These are phyloP conservation scores for Drosophila mulleri DNA, from an alignment of 2,888 invertebrate species.

Conservation along the genomic window DNA sequence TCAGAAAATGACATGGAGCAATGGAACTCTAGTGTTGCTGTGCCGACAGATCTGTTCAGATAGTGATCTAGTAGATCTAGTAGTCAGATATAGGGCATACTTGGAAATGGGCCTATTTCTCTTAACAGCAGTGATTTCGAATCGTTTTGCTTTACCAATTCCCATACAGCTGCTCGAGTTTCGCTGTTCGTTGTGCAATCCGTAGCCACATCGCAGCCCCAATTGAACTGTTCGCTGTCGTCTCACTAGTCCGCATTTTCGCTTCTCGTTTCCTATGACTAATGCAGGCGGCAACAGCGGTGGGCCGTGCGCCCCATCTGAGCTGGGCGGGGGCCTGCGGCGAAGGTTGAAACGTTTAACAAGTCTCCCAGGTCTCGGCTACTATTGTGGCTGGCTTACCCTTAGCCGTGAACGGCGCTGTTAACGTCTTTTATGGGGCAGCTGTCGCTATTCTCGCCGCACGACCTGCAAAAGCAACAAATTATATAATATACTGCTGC, in stretches of 20 bases:
- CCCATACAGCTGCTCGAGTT: constrained; percentile 23
- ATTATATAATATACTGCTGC: constrained; percentile 51
- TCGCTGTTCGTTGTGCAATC: constrained; percentile 45
- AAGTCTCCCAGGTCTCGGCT: constrained; percentile 34
- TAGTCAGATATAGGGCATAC: too few relatives aligned
- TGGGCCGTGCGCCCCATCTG: constrained; percentile 32
- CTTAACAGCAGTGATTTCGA: too few relatives aligned
- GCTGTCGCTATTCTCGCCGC: constrained; percentile 69
- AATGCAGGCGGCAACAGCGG: constrained; percentile 49
- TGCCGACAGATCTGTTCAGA: too few relatives aligned
- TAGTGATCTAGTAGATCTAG: too few relatives aligned
- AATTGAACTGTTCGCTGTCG: constrained; percentile 37
- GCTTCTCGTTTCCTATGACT: constrained; percentile 54
- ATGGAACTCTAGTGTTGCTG: too few relatives aligned
- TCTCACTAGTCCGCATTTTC: constrained; percentile 26
- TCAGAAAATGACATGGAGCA: background rate
- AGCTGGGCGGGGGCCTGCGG: constrained; percentile 9
- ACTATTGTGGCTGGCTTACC: constrained; percentile 26
- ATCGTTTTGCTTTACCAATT: constrained; percentile 25
- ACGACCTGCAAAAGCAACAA: constrained; percentile 65
- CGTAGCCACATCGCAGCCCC: constrained; percentile 41
- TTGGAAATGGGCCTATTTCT: too few relatives aligned
- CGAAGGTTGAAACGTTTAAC: constrained; percentile 70
- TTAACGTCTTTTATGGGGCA: constrained; percentile 62
- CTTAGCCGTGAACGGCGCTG: constrained; percentile 37